Evolutionary conservation across 2,113 vertebrate genomes (phyloP).

Genomic region (Lepidothrix coronata): DNA sequence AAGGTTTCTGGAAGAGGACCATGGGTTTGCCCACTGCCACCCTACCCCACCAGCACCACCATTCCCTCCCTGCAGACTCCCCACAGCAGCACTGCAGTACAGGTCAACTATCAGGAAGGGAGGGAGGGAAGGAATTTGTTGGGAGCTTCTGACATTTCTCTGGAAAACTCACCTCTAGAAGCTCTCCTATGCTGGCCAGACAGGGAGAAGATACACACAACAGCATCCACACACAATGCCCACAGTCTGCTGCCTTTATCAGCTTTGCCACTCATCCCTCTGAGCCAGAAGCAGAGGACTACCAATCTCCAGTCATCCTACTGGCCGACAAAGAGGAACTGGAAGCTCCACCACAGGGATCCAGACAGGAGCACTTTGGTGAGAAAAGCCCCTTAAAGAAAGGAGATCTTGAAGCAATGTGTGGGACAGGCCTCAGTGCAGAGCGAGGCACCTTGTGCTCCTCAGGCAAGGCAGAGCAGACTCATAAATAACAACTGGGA

Average conservation of each 20-base stretch:
- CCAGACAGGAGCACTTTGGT: not conserved
- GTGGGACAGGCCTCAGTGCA: not conserved
- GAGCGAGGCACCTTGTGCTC: accelerated
- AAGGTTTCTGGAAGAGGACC: not conserved
- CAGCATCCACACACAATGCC: not conserved
- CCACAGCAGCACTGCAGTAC: not conserved
- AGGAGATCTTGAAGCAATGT: accelerated
- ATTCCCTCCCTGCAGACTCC: not conserved
- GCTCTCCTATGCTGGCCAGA: not conserved
- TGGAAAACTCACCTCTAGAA: not conserved
- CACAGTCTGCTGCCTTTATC: not conserved
- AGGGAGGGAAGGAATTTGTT: not conserved
- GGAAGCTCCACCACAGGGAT: not conserved
- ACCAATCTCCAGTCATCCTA: not conserved
- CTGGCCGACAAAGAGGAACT: not conserved
- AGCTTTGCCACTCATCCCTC: not conserved
- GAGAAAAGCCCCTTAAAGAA: too few species aligned
- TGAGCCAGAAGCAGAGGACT: not conserved
- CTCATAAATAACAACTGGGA: not conserved
- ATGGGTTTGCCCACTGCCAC: not conserved
- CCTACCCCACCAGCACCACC: not conserved
- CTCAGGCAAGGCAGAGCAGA: not conserved
- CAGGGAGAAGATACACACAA: not conserved
- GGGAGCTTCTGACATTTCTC: not conserved
- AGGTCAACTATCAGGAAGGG: not conserved